These are phyloP conservation scores for Neomonachus schauinslandi DNA, from an alignment of 2,113 vertebrate species.

Conservation along the genomic window DNA sequence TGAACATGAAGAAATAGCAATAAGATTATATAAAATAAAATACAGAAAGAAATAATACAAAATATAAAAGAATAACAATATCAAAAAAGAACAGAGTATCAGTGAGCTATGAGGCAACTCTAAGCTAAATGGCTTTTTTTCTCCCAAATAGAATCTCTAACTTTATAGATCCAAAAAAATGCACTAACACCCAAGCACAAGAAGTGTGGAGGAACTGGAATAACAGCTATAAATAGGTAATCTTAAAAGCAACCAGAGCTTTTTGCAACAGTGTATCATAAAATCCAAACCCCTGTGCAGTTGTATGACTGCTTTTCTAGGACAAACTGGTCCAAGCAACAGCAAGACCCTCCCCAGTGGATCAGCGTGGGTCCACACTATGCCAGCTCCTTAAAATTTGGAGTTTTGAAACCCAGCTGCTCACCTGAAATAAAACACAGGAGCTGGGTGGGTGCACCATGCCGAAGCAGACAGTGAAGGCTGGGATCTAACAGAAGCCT, in stretches of 20 bases:
- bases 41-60: neutral
- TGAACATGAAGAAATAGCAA: neutral
- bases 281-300: neutral
- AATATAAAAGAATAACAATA: neutral
- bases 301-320: neutral
- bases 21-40: neutral
- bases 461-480: neutral
- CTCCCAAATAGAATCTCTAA: neutral
- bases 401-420: neutral
- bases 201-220: neutral
- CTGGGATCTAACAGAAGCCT: neutral
- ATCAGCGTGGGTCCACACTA: neutral
- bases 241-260: neutral
- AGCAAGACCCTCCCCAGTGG: neutral
- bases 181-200: neutral
- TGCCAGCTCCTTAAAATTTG: neutral
- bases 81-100: neutral
- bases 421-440: neutral
- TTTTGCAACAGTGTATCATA: neutral
- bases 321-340: neutral
- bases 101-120: neutral
- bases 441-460: neutral
- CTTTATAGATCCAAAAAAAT: neutral
- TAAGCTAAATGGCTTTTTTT: neutral
- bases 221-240: neutral